Conservation (phyloP, 1,140 invertebrate genomes). For the Pogonomyrmex barbatus region DNA sequence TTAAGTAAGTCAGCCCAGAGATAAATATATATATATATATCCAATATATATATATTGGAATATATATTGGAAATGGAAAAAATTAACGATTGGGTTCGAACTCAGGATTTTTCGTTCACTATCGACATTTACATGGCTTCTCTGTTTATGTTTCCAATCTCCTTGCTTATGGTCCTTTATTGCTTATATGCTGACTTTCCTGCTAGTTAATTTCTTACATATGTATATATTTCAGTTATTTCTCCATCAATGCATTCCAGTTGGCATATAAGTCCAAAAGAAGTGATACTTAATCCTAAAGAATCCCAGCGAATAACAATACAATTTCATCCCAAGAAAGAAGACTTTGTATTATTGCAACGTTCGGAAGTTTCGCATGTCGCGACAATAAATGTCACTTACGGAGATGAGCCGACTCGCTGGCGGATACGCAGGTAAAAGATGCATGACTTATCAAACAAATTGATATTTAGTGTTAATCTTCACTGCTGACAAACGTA, state of each 20-base stretch:
- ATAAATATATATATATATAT: too few relatives aligned
- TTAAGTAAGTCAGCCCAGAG: background rate
- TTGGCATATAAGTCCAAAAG: slow-evolving; percentile 82
- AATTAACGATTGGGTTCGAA: too few relatives aligned
- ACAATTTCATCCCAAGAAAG: slow-evolving; percentile 82
- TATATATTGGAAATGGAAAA: background rate
- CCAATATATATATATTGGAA: too few relatives aligned
- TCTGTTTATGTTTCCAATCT: too few relatives aligned
- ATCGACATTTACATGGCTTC: too few relatives aligned
- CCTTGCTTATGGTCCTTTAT: too few relatives aligned
- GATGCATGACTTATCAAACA: background rate
- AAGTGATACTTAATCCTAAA: slow-evolving; percentile 81
- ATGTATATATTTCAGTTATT: slow-evolving; percentile 75
- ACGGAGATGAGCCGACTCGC: slow-evolving; percentile 84
- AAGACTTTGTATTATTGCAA: slow-evolving; percentile 78
- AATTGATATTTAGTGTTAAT: background rate
- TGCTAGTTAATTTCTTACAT: too few relatives aligned
- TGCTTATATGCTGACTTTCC: too few relatives aligned
- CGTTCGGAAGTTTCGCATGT: slow-evolving; percentile 80
- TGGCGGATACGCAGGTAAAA: slow-evolving; percentile 83
- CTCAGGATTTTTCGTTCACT: too few relatives aligned
- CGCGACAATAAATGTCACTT: slow-evolving; percentile 81
- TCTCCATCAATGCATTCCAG: slow-evolving; percentile 81
- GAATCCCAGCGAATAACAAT: slow-evolving; percentile 78
- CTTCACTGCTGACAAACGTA: background rate